phyloP scores from a whole-genome alignment of 2,888 invertebrate species.

The Drosophila kokeensis region DNA sequence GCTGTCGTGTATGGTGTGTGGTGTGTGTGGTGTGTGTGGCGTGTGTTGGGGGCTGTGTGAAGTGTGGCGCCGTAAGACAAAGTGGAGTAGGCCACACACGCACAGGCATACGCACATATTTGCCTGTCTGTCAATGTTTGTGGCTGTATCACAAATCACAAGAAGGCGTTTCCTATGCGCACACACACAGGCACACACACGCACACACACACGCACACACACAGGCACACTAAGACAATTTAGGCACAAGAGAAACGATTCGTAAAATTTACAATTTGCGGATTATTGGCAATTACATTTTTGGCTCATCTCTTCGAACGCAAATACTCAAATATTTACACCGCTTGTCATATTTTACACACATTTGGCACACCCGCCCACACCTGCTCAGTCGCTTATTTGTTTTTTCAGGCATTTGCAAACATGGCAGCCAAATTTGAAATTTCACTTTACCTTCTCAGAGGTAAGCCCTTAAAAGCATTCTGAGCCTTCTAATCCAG shows the following conservation, averaged over 20 bases:
- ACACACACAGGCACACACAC: slow-evolving; percentile 10
- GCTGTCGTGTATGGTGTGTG: not conserved
- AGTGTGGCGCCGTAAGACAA: slow-evolving; percentile 35
- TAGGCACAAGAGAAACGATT: slow-evolving; percentile 52
- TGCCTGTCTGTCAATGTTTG: slow-evolving; percentile 64
- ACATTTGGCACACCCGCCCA: not conserved
- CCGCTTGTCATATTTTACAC: slow-evolving; percentile 34
- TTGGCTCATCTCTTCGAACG: slow-evolving; percentile 26
- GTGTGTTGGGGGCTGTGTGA: not conserved
- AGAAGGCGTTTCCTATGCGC: slow-evolving; percentile 20
- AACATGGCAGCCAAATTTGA: slow-evolving; percentile 35
- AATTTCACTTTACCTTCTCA: slow-evolving; percentile 41
- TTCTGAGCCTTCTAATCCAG: slow-evolving; percentile 60
- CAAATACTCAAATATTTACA: slow-evolving; percentile 50
- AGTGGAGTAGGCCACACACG: slow-evolving; percentile 48
- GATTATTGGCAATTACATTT: slow-evolving; percentile 74
- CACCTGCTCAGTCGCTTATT: slow-evolving; percentile 10
- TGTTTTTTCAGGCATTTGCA: slow-evolving; percentile 30
- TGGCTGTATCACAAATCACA: slow-evolving; percentile 60
- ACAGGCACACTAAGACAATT: slow-evolving; percentile 8
- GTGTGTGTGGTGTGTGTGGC: not conserved
- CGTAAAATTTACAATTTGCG: slow-evolving; percentile 65
- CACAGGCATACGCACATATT: slow-evolving; percentile 11
- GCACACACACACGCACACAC: slow-evolving; percentile 12
- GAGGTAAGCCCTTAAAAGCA: slow-evolving; percentile 62